Evolutionary conservation across 2,113 vertebrate genomes (phyloP).

Genomic region (Alectura lathami): DNA sequence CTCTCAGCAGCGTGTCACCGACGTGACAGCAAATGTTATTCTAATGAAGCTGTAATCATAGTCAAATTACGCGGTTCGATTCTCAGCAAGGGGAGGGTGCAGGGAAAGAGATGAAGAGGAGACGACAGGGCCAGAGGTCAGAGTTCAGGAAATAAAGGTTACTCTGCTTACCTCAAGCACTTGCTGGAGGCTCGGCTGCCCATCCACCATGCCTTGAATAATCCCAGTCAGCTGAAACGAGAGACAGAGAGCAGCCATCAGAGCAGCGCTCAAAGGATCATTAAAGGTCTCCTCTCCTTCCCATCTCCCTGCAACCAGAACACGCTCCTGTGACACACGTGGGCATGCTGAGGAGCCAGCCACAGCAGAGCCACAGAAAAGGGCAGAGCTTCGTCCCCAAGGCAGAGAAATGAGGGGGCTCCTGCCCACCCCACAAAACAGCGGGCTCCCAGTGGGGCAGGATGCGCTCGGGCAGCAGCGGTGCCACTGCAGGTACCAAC

Average conservation of each 20-base stretch:
- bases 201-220: slow-evolving; percentile 87
- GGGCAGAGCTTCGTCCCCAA: background rate
- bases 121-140: slow-evolving; percentile 66
- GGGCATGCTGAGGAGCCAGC: background rate
- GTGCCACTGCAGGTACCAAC: background rate
- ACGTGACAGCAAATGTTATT: slow-evolving; percentile 82
- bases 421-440: background rate
- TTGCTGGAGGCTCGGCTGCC: slow-evolving; percentile 83
- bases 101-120: slow-evolving; percentile 47
- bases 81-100: slow-evolving; percentile 67
- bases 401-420: background rate
- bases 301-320: background rate
- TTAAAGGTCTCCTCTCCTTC: slow-evolving; percentile 22
- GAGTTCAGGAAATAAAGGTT: slow-evolving; percentile 78
- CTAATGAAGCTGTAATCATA: slow-evolving; percentile 85
- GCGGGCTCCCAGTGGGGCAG: background rate
- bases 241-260: slow-evolving; percentile 51
- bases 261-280: background rate
- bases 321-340: background rate
- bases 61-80: slow-evolving; percentile 79
- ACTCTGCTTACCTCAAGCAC: slow-evolving; percentile 83
- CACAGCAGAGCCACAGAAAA: background rate
- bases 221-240: slow-evolving; percentile 84
- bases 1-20: slow-evolving; percentile 79
- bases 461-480: background rate